phyloP scores from a whole-genome alignment of 2,797 vertebrate genomes.

The Dallia pectoralis region DNA sequence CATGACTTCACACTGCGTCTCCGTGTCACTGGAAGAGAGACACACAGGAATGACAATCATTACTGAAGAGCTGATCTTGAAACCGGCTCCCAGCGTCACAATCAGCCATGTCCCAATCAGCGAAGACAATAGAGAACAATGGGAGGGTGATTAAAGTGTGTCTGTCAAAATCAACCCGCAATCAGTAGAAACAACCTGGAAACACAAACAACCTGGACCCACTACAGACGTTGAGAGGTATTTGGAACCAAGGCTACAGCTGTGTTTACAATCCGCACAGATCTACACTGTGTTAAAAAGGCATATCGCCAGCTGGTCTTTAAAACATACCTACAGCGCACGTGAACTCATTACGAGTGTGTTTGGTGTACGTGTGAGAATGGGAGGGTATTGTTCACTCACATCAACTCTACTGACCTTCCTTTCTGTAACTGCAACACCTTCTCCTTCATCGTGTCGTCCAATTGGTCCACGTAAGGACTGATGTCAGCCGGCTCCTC shows the following conservation, averaged over 20 bases:
- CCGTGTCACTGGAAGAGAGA: slow-evolving; percentile 80
- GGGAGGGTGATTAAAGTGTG: background rate
- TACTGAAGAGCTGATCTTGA: background rate
- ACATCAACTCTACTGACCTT: slow-evolving; percentile 70
- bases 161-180: background rate
- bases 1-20: slow-evolving; percentile 96
- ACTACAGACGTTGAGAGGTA: background rate
- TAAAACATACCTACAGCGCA: background rate
- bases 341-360: background rate
- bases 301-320: background rate
- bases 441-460: slow-evolving; percentile 90
- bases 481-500: slow-evolving; percentile 95
- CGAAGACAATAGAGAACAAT: background rate
- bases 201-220: background rate
- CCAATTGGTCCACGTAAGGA: slow-evolving; percentile 90
- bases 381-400: background rate
- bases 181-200: background rate
- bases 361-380: background rate
- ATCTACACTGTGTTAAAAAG: background rate
- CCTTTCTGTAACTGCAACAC: slow-evolving; percentile 93
- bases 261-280: background rate
- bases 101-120: background rate
- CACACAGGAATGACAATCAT: background rate
- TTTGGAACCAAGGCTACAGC: background rate
- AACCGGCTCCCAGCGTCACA: background rate